These are phyloP conservation scores for Nerophis ophidion DNA, from an alignment of 2,113 vertebrate genomes.

Conservation along the genomic window DNA sequence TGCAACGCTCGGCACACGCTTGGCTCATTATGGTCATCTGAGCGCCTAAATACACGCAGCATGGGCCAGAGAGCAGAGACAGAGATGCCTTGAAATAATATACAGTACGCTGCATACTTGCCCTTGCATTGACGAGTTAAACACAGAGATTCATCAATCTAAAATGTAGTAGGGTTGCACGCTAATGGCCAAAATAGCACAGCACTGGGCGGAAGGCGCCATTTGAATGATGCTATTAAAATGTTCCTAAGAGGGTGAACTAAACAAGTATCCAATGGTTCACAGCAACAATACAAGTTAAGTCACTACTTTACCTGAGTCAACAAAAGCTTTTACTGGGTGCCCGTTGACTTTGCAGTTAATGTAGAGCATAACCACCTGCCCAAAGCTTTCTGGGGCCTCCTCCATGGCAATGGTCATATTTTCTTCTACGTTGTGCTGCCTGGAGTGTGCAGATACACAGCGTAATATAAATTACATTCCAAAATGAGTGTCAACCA, in stretches of 20 bases:
- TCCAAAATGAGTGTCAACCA: too few relatives aligned
- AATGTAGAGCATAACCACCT: constrained; percentile 99
- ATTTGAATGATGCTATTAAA: too few relatives aligned
- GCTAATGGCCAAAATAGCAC: too few relatives aligned
- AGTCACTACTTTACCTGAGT: constrained; percentile 80
- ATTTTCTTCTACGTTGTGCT: constrained; percentile 98
- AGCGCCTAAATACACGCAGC: constrained; percentile 74
- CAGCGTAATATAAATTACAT: background rate
- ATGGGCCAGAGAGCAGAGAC: background rate
- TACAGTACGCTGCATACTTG: background rate
- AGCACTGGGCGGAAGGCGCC: too few relatives aligned
- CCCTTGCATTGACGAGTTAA: background rate
- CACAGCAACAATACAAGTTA: background rate
- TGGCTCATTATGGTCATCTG: constrained; percentile 99
- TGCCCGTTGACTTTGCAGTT: constrained; percentile 98
- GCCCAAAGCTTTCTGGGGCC: constrained; percentile 96
- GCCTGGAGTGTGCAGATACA: constrained; percentile 68
- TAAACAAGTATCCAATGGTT: too few relatives aligned
- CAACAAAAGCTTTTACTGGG: constrained; percentile 97
- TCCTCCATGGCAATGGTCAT: constrained; percentile 99
- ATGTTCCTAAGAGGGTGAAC: too few relatives aligned
- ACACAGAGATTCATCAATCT: background rate
- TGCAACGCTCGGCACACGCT: constrained; percentile 94
- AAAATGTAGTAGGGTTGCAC: too few relatives aligned
- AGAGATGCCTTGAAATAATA: background rate